Percentiles rank a stretch among this genome's conserved stretches.
These are phyloP conservation scores for Oreamnos americanus DNA, from an alignment of 2,113 vertebrate species.

Conservation along the genomic window DNA sequence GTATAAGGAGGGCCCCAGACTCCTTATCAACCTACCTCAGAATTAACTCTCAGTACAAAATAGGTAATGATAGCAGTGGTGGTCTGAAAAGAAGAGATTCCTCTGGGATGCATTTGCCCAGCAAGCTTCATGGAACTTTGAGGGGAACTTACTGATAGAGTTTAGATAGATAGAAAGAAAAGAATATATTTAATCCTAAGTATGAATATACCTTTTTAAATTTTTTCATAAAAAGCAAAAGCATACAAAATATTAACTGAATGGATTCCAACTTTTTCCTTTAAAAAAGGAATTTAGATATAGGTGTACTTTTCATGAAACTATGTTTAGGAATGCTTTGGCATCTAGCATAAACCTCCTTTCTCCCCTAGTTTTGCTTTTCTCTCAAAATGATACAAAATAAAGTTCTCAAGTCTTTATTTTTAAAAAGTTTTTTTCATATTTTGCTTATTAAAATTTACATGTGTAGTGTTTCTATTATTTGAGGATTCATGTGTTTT, in stretches of 20 bases:
- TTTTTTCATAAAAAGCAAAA: not conserved
- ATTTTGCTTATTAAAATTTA: conserved; percentile 24
- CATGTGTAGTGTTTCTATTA: not conserved
- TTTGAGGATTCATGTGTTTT: not conserved
- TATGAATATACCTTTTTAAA: not conserved
- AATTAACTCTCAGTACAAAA: not conserved
- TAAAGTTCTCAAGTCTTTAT: not conserved
- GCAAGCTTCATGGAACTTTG: not conserved
- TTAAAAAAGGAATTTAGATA: not conserved
- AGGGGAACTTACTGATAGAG: not conserved
- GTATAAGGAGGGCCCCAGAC: not conserved
- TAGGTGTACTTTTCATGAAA: not conserved
- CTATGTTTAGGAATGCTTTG: not conserved
- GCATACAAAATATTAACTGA: not conserved
- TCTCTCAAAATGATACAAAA: not conserved
- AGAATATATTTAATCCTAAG: not conserved
- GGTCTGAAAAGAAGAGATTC: not conserved
- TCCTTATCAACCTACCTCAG: not conserved
- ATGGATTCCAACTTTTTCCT: not conserved
- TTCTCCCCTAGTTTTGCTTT: not conserved
- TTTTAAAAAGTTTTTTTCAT: not conserved
- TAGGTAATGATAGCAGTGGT: not conserved
- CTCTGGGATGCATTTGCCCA: not conserved
- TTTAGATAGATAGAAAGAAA: not conserved
- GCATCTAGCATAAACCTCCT: not conserved